Conservation (phyloP, 2,113 vertebrate genomes). For the Maccullochella peelii region DNA sequence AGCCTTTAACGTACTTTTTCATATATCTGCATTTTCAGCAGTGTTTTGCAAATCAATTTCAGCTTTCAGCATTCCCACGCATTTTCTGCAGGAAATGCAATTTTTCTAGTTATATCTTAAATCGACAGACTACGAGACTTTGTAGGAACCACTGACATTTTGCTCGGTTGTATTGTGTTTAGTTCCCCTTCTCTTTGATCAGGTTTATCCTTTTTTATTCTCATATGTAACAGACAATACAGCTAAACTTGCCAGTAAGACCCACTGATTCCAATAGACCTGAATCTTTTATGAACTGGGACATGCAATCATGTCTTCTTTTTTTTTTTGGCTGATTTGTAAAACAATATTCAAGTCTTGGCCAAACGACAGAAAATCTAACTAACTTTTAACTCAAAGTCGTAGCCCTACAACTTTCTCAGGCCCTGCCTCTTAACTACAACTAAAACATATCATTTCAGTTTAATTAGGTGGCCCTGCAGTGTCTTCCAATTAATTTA, state of each 20-base stretch:
- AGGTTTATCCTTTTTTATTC: neutral
- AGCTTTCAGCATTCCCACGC: no score
- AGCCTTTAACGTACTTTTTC: no score
- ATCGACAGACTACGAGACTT: neutral
- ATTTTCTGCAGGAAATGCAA: no score
- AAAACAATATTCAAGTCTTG: neutral
- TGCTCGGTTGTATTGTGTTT: neutral
- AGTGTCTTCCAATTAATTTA: neutral
- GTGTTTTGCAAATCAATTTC: no score
- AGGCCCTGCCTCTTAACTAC: neutral
- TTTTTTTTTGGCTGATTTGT: neutral
- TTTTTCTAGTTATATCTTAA: no score
- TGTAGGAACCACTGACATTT: neutral
- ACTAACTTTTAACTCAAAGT: neutral
- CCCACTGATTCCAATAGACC: neutral
- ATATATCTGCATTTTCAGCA: no score
- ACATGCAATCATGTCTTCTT: neutral
- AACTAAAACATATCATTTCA: neutral
- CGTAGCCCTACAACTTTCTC: neutral
- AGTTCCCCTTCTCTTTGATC: neutral
- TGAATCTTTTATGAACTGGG: neutral
- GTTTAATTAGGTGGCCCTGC: neutral
- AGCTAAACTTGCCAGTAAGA: neutral
- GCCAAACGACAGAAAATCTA: neutral
- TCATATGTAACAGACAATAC: neutral